Percentiles rank a stretch among this genome's conserved stretches.
Evolutionary conservation across 2,797 vertebrate genomes (phyloP).

Genomic region (Pygocentrus nattereri): DNA sequence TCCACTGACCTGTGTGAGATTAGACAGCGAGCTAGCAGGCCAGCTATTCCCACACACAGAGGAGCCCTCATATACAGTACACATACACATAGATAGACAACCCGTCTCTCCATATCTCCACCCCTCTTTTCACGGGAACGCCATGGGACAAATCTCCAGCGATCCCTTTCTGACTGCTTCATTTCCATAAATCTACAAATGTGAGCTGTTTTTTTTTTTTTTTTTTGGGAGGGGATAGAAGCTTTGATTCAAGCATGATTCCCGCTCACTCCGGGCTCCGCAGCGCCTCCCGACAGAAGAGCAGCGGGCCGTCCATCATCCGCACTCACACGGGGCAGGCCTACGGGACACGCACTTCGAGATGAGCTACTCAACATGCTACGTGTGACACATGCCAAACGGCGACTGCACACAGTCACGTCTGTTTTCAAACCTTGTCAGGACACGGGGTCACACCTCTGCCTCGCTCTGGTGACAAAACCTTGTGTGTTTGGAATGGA

Average conservation of each 20-base stretch:
- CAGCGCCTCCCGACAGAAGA: slow-evolving; percentile 47
- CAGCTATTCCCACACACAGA: not conserved
- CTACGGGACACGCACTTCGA: slow-evolving; percentile 32
- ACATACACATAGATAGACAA: slow-evolving; percentile 5
- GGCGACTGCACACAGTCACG: not conserved
- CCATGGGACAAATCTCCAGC: not conserved
- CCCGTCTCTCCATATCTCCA: not conserved
- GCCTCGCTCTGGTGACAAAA: no score
- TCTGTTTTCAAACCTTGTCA: not conserved
- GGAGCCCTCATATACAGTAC: slow-evolving; percentile 3
- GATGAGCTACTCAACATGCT: slow-evolving; percentile 31
- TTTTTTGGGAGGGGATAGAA: not conserved
- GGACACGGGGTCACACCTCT: no score
- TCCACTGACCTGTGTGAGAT: slow-evolving; percentile 55
- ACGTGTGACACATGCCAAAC: slow-evolving; percentile 45
- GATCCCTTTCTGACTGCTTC: not conserved
- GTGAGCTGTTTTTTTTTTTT: not conserved
- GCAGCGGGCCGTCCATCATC: slow-evolving; percentile 63
- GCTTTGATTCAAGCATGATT: slow-evolving; percentile 44
- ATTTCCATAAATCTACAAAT: not conserved
- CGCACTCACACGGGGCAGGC: slow-evolving; percentile 52
- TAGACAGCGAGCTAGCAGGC: slow-evolving; percentile 9
- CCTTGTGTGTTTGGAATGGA: no score
- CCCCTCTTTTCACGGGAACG: not conserved
- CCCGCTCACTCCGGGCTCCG: slow-evolving; percentile 63